Evolutionary conservation across 2,888 invertebrate genomes (phyloP), one percentile per base, ranked within the genome.

Genomic region (Ectemnius continuus): DNA sequence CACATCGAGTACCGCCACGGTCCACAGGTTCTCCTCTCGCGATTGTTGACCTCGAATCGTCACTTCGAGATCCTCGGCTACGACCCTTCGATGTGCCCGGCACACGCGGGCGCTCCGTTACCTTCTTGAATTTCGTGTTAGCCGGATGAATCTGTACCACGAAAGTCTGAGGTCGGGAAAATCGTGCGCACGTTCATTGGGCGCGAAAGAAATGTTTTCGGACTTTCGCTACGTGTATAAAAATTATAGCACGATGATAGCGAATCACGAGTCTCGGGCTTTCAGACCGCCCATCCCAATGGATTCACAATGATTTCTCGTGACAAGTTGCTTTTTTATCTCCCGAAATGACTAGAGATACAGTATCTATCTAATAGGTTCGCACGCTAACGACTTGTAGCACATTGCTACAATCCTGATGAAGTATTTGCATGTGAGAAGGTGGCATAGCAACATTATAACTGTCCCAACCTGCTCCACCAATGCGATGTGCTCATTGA

Each of bases 81-180:
- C 36, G 36, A 36, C 36, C 36, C 36, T 36, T 36, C 36, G 36
- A 36, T 6, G 36, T 11, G 0, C 46, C 6, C 61, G 58, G 14
- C n/a, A 18, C 68, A 56, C 73, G 70, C 81, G 79, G 56, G 68
- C 28, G 48, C 61, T 18, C n/a, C 45, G 3, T 23, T 8, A 6
- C 45, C 70, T 68, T 87, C 84, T 84, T 11, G 8, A 14, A 1
- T 36, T 0, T 70, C 69, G 77, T 89, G 82, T 5, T 65, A 61
- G 71, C 89, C 87, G 84, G 84, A 70, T 87, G 78, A 82, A 75
- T 78, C 81, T 87, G 84, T 84, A 87, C 86, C 80, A 82, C 82
- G 78, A 82, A 85, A 88, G 86, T 88, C 87, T 86, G 86, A 89
- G 86, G 87, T 88, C 87, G 87, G 86, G 83, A 87, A 80, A 60